A percentile compares a stretch with the other conserved stretches of the same genome.
Evolutionary conservation across 2,113 vertebrate genomes (phyloP).

Genomic region (Corythornis vintsioides): DNA sequence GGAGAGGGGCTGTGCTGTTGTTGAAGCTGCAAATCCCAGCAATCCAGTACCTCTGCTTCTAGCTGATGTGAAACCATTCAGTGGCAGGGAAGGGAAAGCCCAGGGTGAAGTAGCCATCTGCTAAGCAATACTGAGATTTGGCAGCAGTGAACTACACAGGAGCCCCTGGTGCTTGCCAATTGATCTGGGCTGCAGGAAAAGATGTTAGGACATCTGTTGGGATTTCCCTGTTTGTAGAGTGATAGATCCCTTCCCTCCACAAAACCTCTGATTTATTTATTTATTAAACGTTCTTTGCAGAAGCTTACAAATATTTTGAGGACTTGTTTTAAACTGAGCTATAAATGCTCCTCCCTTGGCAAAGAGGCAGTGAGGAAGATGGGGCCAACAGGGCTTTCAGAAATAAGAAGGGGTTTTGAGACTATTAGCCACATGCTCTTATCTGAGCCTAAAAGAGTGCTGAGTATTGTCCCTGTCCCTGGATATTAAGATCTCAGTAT

Average conservation of each 20-base stretch:
- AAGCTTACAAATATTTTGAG: neutral
- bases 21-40: neutral
- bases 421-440: neutral
- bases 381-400: neutral
- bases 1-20: rapidly evolving
- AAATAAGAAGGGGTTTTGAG: neutral
- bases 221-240: neutral
- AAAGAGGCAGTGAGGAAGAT: neutral
- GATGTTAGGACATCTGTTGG: neutral
- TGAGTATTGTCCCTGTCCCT: neutral
- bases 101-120: neutral
- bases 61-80: neutral
- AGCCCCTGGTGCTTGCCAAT: neutral
- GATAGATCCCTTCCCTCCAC: neutral
- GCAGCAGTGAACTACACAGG: neutral
- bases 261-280: neutral
- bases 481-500: neutral
- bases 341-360: neutral
- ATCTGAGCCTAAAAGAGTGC: neutral
- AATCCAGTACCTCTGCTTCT: neutral
- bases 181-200: neutral
- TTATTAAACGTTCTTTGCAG: neutral
- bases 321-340: neutral
- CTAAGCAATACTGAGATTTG: neutral
- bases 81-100: neutral